Evolutionary conservation across 2,888 invertebrate genomes (phyloP).

Genomic region (Acronicta leporina): DNA sequence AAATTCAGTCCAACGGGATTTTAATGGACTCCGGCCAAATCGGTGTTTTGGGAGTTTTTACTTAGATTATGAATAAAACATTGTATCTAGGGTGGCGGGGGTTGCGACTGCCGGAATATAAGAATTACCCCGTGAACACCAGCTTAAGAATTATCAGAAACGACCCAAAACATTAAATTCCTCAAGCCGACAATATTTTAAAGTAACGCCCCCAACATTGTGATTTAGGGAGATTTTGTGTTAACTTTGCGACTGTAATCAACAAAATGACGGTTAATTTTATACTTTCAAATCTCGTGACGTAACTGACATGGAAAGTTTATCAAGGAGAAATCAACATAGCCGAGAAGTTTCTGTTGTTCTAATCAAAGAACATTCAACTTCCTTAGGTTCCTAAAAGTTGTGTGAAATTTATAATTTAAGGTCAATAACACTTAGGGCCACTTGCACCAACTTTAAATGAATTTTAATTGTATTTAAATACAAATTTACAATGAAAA

Average conservation of each 20-base stretch:
- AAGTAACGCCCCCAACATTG: slow-evolving; percentile 37
- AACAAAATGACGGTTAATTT: slow-evolving; percentile 48
- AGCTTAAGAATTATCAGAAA: slow-evolving; percentile 63
- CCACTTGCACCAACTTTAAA: no score
- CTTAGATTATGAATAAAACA: slow-evolving; percentile 83
- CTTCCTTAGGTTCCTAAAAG: slow-evolving; percentile 1
- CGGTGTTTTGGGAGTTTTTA: slow-evolving; percentile 79
- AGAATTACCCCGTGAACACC: slow-evolving; percentile 31
- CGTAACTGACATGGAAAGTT: slow-evolving; percentile 30
- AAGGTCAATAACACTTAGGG: no score
- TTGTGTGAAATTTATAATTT: not conserved
- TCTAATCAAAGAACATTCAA: slow-evolving; percentile 4
- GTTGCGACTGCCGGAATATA: slow-evolving; percentile 36
- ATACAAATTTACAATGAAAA: no score
- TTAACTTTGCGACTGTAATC: slow-evolving; percentile 47
- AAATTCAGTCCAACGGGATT: slow-evolving; percentile 73
- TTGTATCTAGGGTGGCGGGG: slow-evolving; percentile 54
- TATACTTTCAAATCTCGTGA: slow-evolving; percentile 30
- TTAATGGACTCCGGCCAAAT: slow-evolving; percentile 78
- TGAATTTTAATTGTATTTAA: no score
- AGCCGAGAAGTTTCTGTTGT: slow-evolving; percentile 16
- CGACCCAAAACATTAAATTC: slow-evolving; percentile 60
- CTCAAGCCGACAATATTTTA: slow-evolving; percentile 38
- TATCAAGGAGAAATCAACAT: slow-evolving; percentile 32
- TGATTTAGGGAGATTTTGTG: slow-evolving; percentile 28